Percentiles rank a stretch among this genome's conserved stretches.
These are phyloP conservation scores for Parauchenoglanis ngamensis DNA, from an alignment of 2,797 vertebrate genomes.

Conservation along the genomic window DNA sequence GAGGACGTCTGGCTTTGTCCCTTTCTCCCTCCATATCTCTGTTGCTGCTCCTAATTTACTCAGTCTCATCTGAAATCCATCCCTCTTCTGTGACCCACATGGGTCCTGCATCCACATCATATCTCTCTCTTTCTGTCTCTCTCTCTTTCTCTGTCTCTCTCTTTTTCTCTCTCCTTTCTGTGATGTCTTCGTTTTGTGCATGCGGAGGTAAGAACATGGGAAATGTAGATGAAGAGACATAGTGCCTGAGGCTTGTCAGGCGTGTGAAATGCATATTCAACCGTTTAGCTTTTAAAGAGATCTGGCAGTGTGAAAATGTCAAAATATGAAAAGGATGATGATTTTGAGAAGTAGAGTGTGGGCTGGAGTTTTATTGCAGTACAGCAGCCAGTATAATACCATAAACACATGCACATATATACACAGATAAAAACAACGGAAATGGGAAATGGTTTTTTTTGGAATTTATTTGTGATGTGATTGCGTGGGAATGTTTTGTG, in stretches of 20 bases:
- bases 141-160: constrained; percentile 24
- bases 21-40: constrained; percentile 17
- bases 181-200: constrained; percentile 31
- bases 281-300: constrained; percentile 57
- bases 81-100: constrained; percentile 20
- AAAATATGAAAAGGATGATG: constrained; percentile 49
- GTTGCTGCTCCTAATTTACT: constrained; percentile 28
- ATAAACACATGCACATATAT: constrained; percentile 11
- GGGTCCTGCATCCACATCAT: constrained; percentile 29
- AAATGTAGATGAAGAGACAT: constrained; percentile 55
- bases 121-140: constrained; percentile 12
- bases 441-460: constrained; percentile 24
- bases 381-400: constrained; percentile 14
- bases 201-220: constrained; percentile 50
- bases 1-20: constrained; percentile 26
- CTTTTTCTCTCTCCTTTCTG: constrained; percentile 7
- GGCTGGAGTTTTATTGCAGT: constrained; percentile 48
- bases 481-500: constrained; percentile 31
- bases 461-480: constrained; percentile 21
- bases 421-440: constrained; percentile 27
- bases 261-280: constrained; percentile 56
- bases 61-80: constrained; percentile 32
- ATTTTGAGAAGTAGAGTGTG: constrained; percentile 50
- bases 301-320: constrained; percentile 54
- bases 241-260: constrained; percentile 51